phyloP scores from a whole-genome alignment of 2,888 invertebrate species.

The Cabera pusaria region DNA sequence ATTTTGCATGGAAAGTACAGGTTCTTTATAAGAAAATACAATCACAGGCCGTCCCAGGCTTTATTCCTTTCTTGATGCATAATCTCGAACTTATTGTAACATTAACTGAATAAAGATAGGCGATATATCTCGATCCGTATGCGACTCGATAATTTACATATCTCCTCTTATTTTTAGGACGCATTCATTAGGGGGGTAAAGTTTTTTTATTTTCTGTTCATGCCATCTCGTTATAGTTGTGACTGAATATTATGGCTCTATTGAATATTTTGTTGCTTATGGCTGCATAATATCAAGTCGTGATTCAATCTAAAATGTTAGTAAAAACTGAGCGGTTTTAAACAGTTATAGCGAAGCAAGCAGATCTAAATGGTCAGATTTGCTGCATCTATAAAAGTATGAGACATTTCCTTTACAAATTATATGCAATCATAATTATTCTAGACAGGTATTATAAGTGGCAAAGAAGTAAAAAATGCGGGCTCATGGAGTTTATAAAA shows the following conservation, averaged over 20 bases:
- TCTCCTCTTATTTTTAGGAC: conserved; percentile 42
- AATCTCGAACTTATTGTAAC: conserved; percentile 54
- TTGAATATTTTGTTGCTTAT: conserved; percentile 6
- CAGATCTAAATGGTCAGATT: conserved; percentile 3
- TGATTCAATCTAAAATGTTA: conserved; percentile 4
- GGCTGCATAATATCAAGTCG: conserved; percentile 2
- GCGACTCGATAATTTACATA: conserved; percentile 40
- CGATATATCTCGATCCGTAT: conserved; percentile 50
- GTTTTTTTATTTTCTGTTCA: conserved; percentile 9
- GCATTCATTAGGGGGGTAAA: conserved; percentile 52
- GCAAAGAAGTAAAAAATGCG: conserved; percentile 45
- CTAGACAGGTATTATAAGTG: conserved; percentile 36
- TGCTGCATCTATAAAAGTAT: conserved; percentile 21
- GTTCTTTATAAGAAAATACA: conserved; percentile 74
- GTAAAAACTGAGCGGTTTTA: conserved; percentile 4
- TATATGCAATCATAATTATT: conserved; percentile 37
- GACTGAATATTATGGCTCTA: conserved; percentile 9
- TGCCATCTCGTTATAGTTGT: conserved; percentile 11
- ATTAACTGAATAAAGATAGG: conserved; percentile 49
- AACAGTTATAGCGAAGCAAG: not conserved
- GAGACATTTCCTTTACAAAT: conserved; percentile 34
- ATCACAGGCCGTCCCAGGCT: conserved; percentile 56
- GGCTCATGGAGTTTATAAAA: conserved; percentile 58
- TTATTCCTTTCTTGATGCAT: conserved; percentile 64
- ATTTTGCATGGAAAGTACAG: conserved; percentile 75